These are phyloP conservation scores for Erebia epiphron DNA, from an alignment of 2,888 invertebrate genomes.

Conservation along the genomic window DNA sequence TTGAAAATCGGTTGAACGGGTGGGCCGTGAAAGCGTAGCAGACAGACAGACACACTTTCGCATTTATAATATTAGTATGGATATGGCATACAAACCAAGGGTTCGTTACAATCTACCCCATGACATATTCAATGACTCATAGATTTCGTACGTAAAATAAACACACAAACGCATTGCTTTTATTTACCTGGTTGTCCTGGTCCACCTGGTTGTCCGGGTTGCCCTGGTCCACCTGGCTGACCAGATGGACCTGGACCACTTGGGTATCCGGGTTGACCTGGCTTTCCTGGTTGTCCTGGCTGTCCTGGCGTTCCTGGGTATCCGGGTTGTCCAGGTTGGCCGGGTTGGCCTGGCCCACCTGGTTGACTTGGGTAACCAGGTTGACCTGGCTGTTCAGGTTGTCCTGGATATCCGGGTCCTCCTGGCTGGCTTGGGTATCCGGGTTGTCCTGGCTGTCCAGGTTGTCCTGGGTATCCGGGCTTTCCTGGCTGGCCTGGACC, in stretches of 20 bases:
- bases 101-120: too few relatives aligned
- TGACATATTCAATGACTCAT: too few relatives aligned
- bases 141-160: too few relatives aligned
- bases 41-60: too few relatives aligned
- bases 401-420: constrained; percentile 41
- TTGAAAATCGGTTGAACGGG: too few relatives aligned
- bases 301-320: constrained; percentile 61
- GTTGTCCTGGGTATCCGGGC: constrained; percentile 36
- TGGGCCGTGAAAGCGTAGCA: too few relatives aligned
- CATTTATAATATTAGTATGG: too few relatives aligned
- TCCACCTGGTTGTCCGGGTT: constrained; percentile 37
- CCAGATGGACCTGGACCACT: constrained; percentile 41
- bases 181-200: constrained; percentile 38
- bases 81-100: too few relatives aligned
- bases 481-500: constrained; percentile 21
- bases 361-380: constrained; percentile 54
- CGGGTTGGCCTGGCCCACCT: constrained; percentile 56
- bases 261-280: constrained; percentile 42
- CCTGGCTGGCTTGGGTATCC: constrained; percentile 40
- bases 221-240: constrained; percentile 39
- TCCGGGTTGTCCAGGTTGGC: constrained; percentile 46
- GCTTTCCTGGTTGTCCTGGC: constrained; percentile 15
- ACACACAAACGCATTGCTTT: too few relatives aligned
- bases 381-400: constrained; percentile 42
- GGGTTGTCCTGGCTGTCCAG: constrained; percentile 52